Base-by-base conservation (phyloP, 2,888 invertebrate species). In the Lasius fuliginosus region DNA sequence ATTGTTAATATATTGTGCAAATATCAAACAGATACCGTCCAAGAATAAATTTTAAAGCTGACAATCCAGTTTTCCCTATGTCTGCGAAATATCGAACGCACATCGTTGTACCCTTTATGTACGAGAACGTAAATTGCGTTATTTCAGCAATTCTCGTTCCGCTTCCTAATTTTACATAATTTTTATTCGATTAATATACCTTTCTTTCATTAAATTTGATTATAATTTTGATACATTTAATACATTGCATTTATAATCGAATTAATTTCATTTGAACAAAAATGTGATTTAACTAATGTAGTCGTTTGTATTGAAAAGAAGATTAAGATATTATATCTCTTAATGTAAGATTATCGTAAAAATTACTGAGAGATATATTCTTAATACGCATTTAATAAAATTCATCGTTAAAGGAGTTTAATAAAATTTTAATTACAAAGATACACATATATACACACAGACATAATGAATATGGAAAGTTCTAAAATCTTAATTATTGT, bases 1-100 rank as follows among this genome's bases (percentile, higher is more conserved):
- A 93, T 94, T 94, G 94, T 94, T 94, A 94, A 94, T 93, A 94
- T 94, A 94, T 94, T 94, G 93, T 94, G 93, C 92, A 93, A 94
- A 92, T 92, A 94, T 94, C 92, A 92, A 94, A 94, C 92, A 93
- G 92, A 94, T 94, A 94, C 94, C 94, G 94, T 94, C 94, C 94
- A 94, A 92, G 91, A 94, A 94, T 94, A 94, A 93, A 94, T 82
- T 91, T 79, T 93, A 92, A 94, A 93, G 86, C 90, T 92, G 92
- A 92, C 75, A 90, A 90, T 74, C 87, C 88, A 84, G 74, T 82
- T 85, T 89, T 86, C 42, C 83, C 75, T 86, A 36, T 77, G 75
- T 49, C 75, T 64, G 60, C 27, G 27, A 46, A 71, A 79, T 42
- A 58, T 64, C 11, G 68, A 30, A 58, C 42, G 42, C 46, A 68